Base-by-base conservation (phyloP, 2,113 vertebrate genomes). In the Solea senegalensis region DNA sequence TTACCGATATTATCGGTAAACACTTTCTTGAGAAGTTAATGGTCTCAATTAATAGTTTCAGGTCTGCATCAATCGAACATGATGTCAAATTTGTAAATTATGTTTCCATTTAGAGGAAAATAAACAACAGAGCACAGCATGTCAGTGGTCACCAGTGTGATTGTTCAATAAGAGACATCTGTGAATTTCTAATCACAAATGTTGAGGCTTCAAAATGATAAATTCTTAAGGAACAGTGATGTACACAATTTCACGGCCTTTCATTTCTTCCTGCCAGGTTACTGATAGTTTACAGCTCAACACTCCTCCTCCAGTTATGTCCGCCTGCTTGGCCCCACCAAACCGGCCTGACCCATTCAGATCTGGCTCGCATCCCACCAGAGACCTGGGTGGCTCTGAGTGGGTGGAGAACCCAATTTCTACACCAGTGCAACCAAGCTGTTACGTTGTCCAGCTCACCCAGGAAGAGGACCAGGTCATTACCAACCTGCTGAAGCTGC, bases 391-490 rank as follows among this genome's bases (percentile, higher is more conserved):
- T 44, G 64, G 72, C 10, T 21, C 41, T 45, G 41, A 49, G 9
- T 62, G 65, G 76, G 73, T 10, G 9, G 41, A 26, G 15, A 34
- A 34, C 8, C 5, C 5, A 16, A 0, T 8, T 0, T 28, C 0
- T 1, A 26, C 40, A 12, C 13, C 21, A 0, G 3, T 7, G 26
- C 63, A 26, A 11, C 62, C 56, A 0, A 46, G 5, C 6, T 53
- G n/a, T 27, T 40, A 44, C 1, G 16, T 93, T 41, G 2, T 93
- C 58, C 75, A 91, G 82, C 81, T 93, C 0, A 86, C 76, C n/a
- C 49, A 56, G 58, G 88, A 90, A n/a, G 91, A 92, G 74, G 90
- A 92, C 57, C 81, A 88, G 79, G 85, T 81, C 1, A 11, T 91
- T 2, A 91, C 88, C 0, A 86, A 60, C 78, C 90, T 92, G 54